Evolutionary conservation across 2,113 vertebrate genomes (phyloP), one percentile per base, ranked within the genome.

Genomic region (Platichthys stellatus): DNA sequence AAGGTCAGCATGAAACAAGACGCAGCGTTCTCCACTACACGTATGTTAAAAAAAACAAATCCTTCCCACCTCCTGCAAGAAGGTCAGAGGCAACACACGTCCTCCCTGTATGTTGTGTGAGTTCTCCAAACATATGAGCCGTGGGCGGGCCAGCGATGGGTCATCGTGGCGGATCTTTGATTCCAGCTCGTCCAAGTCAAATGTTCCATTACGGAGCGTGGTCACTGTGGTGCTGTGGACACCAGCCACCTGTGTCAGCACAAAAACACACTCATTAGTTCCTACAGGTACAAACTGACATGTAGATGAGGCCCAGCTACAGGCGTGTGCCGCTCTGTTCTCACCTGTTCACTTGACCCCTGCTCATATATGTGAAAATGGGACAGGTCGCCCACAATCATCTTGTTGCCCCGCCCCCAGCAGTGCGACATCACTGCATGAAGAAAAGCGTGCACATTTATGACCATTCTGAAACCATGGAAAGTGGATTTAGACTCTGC

Each of bases 91-190:
- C 63, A 96, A 90, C 0, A 92, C 94, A 0, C 92, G 88, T 3
- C 95, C 95, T 0, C 96, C 96, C 0, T 92, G 89, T 1, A 95
- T 92, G 90, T 94, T 95, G 75, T 96, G 96, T 0, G 95, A 96
- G 90, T 96, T 96, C 90, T 97, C 96, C 83, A 97, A 91, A 65
- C 96, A 97, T 81, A 96, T 69, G 76, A 97, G 95, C 59, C 95
- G 90, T 0, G 96, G 93, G 23, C 91, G 86, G 0, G 93, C 94
- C 78, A 93, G 93, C 85, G 95, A 95, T 0, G 84, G 85, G 80
- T 93, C 93, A n/a, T 70, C 86, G 7, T 93, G 92, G 0, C 92
- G 90, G 71, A 97, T 81, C 86, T 89, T 89, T 8, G 88, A 82
- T 77, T 96, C 94, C 82, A 96, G 88, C 90, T 92, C 93, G 3